These are phyloP conservation scores for Tachystola acroxantha DNA, from an alignment of 2,888 invertebrate species.

Conservation along the genomic window DNA sequence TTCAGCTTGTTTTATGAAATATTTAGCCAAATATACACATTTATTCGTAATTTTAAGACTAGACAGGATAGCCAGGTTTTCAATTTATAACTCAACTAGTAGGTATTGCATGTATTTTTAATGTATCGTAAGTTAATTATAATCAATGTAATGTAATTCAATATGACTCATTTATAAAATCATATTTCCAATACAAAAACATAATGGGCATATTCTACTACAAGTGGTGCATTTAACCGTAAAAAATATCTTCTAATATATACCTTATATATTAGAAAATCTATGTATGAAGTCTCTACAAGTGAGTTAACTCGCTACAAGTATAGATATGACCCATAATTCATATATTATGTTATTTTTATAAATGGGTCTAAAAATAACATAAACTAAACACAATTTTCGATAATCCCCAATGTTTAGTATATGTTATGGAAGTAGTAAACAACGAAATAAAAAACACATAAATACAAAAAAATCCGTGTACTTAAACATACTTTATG, in stretches of 20 bases:
- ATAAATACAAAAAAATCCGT: conserved; percentile 63
- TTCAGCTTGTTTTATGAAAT: conserved; percentile 51
- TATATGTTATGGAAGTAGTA: conserved; percentile 55
- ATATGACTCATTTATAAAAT: conserved; percentile 34
- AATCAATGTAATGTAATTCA: conserved; percentile 74
- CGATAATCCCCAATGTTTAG: conserved; percentile 25
- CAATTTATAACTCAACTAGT: conserved; percentile 65
- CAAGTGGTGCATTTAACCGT: too few species aligned
- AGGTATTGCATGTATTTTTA: conserved; percentile 47
- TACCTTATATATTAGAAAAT: too few species aligned
- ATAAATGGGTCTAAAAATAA: conserved; percentile 44
- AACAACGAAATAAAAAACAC: conserved; percentile 69
- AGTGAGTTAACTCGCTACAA: too few species aligned
- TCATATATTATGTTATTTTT: conserved; percentile 4
- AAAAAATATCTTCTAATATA: too few species aligned
- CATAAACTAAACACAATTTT: conserved; percentile 32
- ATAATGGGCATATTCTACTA: too few species aligned
- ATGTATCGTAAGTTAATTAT: conserved; percentile 66
- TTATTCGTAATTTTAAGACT: conserved; percentile 67
- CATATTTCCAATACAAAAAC: neutral
- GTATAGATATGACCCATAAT: too few species aligned
- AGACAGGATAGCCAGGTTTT: conserved; percentile 79
- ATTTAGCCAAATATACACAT: conserved; percentile 73
- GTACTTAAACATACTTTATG: conserved; percentile 61
- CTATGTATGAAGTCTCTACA: too few species aligned